A percentile compares a stretch with the other conserved stretches of the same genome.
phyloP scores from a whole-genome alignment of 2,888 invertebrate genomes.

The Netelia melanura region DNA sequence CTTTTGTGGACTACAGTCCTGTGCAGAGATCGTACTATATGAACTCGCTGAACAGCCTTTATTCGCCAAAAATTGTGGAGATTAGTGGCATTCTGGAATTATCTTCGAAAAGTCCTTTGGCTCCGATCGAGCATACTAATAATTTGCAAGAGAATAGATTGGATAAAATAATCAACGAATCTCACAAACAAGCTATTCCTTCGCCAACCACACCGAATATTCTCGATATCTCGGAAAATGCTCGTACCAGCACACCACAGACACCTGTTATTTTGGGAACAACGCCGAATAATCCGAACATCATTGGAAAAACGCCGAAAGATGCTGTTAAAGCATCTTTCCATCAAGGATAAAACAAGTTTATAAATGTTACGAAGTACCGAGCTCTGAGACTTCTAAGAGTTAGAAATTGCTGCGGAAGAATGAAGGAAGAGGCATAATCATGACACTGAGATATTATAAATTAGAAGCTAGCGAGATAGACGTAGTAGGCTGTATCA shows the following conservation, averaged over 20 bases:
- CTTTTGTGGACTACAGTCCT: slow-evolving; percentile 15
- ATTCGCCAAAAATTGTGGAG: slow-evolving; percentile 44
- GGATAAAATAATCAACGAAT: background rate
- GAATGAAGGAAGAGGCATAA: slow-evolving; percentile 49
- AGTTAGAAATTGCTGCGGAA: slow-evolving; percentile 77
- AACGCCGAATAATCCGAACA: background rate
- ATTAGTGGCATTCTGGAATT: slow-evolving; percentile 56
- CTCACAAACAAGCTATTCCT: background rate
- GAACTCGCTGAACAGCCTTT: slow-evolving; percentile 44
- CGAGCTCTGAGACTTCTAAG: slow-evolving; percentile 55
- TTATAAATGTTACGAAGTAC: slow-evolving; percentile 28
- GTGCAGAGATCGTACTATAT: slow-evolving; percentile 15
- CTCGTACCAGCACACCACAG: slow-evolving; percentile 29
- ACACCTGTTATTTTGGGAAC: background rate
- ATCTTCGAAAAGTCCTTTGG: slow-evolving; percentile 30
- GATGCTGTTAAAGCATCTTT: background rate
- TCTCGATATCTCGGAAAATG: slow-evolving; percentile 43
- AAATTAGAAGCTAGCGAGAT: slow-evolving; percentile 58
- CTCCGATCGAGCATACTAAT: background rate
- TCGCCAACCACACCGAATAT: slow-evolving; percentile 61
- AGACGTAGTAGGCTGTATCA: background rate
- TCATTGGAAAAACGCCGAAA: background rate
- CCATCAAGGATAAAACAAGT: background rate
- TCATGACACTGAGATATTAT: slow-evolving; percentile 63
- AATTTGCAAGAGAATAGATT: background rate